Evolutionary conservation across 2,113 vertebrate genomes (phyloP), one percentile per base, ranked within the genome.

Genomic region (Tetrax tetrax): DNA sequence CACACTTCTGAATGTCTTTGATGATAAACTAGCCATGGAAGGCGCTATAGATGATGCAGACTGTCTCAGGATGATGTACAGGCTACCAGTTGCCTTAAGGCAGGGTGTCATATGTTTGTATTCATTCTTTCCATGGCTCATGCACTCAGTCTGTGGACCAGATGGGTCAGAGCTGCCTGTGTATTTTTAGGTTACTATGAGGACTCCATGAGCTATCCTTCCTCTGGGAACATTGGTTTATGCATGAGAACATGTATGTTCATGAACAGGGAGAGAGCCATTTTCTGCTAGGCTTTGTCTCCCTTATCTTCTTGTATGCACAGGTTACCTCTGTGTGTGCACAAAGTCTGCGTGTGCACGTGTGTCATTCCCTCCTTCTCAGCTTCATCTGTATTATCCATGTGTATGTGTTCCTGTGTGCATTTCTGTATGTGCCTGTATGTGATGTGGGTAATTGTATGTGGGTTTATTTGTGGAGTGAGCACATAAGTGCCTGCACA

Each of bases 1-100:
- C 41, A 24, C 21, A 31, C 20, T 95, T 84, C 37, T 75, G 35
- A 82, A 22, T 7, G 45, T 50, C 31, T 87, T 89, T 64, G 69
- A 28, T 89, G 78, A 75, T 57, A 64, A 89, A 17, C n/a, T 76
- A 33, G 75, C 57, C 35, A 28, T 14, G 48, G 72, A 91, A 91
- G 38, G 69, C 2, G 6, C 60, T 71, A 8, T 37, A 79, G 77
- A 35, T 64, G 59, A 43, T 22, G 31, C 69, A 89, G 77, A 57
- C 71, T 90, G 45, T 54, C 69, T 90, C 69, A 71, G 72, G 72
- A 59, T 50, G 83, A 51, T 79, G 83, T 77, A 47, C n/a, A 54
- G 79, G 69, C 86, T 94, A 96, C 83, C 74, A 81, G 76, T 41
- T 81, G 90, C 83, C 85, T 95, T 57, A 89, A 92, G 86, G 76